These are phyloP conservation scores for Pyxicephalus adspersus DNA, from an alignment of 2,113 vertebrate species.

Conservation along the genomic window DNA sequence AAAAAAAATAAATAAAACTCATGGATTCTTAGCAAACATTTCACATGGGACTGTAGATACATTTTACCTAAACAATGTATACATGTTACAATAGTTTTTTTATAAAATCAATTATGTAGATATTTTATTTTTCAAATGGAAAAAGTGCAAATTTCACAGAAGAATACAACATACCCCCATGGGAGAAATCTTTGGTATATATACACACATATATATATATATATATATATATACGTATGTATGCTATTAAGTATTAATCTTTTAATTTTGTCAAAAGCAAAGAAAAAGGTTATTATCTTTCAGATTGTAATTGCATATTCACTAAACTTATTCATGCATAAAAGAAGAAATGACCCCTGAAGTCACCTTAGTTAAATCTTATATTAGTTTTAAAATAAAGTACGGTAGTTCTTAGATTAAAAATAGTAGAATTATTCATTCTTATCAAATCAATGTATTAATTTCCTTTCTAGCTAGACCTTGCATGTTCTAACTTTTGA, in stretches of 20 bases:
- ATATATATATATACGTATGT: no score
- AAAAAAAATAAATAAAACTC: no score
- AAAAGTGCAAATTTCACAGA: background rate
- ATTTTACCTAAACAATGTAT: background rate
- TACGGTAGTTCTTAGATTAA: background rate
- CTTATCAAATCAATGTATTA: background rate
- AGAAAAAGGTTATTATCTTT: conserved; percentile 35
- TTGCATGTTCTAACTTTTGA: background rate
- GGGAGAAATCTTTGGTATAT: background rate
- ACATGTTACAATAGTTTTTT: conserved; percentile 5
- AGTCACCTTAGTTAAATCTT: conserved; percentile 5
- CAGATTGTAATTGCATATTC: conserved; percentile 19
- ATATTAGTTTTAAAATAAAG: conserved; percentile 14
- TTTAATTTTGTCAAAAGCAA: conserved; percentile 19
- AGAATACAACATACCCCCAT: background rate
- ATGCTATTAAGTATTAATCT: conserved; percentile 46
- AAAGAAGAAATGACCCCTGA: conserved; percentile 29
- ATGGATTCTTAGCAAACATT: no score
- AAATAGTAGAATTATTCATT: background rate
- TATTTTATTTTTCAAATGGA: background rate
- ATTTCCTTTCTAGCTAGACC: background rate
- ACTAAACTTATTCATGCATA: conserved; percentile 13
- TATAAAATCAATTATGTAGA: background rate
- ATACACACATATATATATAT: no score
- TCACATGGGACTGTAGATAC: background rate